Conservation (phyloP, 2,113 vertebrate species). For the Sapayoa aenigma region DNA sequence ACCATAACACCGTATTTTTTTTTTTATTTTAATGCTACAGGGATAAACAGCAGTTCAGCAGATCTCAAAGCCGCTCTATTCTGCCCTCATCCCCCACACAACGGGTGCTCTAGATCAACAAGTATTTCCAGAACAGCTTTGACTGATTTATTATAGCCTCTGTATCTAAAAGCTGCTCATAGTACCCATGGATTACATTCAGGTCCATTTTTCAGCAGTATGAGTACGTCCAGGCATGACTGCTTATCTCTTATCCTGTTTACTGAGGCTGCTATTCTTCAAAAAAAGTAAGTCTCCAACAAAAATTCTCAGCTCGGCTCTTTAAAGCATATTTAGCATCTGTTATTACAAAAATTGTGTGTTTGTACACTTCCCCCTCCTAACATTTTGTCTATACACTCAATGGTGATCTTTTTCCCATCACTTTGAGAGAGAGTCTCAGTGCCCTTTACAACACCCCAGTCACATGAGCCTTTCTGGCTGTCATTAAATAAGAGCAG, state of each 20-base stretch:
- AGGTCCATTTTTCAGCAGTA: background rate
- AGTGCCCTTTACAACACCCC: background rate
- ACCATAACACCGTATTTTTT: rapidly evolving
- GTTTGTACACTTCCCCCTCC: rapidly evolving
- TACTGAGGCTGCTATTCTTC: background rate
- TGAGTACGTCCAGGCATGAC: background rate
- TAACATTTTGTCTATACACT: background rate
- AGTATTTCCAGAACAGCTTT: background rate
- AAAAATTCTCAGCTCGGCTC: background rate
- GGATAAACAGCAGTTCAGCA: background rate
- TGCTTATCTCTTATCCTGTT: background rate
- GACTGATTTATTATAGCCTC: background rate
- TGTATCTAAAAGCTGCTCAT: background rate
- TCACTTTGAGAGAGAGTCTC: background rate
- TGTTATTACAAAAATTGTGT: background rate
- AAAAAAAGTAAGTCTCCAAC: background rate
- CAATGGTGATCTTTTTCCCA: background rate
- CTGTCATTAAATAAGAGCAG: background rate
- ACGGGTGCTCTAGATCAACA: background rate
- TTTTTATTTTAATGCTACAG: background rate
- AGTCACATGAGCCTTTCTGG: background rate
- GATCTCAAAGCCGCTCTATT: background rate
- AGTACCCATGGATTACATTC: background rate
- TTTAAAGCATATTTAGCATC: background rate
- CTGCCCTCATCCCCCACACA: background rate